A percentile compares a stretch with the other conserved stretches of the same genome.
These are phyloP conservation scores for Zonitis immaculata DNA, from an alignment of 2,888 invertebrate species.

Conservation along the genomic window DNA sequence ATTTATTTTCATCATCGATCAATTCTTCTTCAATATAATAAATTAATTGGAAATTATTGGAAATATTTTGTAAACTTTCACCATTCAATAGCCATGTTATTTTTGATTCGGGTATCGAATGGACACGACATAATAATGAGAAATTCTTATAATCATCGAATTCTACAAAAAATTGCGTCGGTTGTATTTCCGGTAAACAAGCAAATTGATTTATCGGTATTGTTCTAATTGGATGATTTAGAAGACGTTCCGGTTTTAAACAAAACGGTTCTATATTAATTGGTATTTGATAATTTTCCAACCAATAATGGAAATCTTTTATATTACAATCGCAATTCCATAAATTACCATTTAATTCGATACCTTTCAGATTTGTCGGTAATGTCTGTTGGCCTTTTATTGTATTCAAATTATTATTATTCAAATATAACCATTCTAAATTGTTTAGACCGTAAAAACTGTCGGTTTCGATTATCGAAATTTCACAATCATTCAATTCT, in stretches of 20 bases:
- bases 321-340: slow-evolving; percentile 88
- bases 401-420: slow-evolving; percentile 73
- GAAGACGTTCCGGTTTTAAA: slow-evolving; percentile 63
- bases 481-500: slow-evolving; percentile 76
- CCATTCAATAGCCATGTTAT: slow-evolving; percentile 82
- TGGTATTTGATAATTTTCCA: slow-evolving; percentile 70
- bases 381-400: slow-evolving; percentile 67
- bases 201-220: slow-evolving; percentile 67
- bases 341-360: slow-evolving; percentile 77
- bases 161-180: slow-evolving; percentile 70
- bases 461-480: slow-evolving; percentile 70
- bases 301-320: slow-evolving; percentile 72
- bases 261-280: slow-evolving; percentile 76
- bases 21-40: slow-evolving; percentile 69
- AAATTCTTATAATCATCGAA: slow-evolving; percentile 77
- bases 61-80: slow-evolving; percentile 72
- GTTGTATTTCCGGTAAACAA: slow-evolving; percentile 74
- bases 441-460: slow-evolving; percentile 56
- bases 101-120: slow-evolving; percentile 75
- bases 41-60: slow-evolving; percentile 63
- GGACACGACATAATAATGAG: slow-evolving; percentile 73
- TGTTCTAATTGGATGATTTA: slow-evolving; percentile 63
- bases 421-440: slow-evolving; percentile 78
- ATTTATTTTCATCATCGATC: slow-evolving; percentile 56
- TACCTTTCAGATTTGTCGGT: slow-evolving; percentile 69